Evolutionary conservation across 2,888 invertebrate genomes (phyloP).

Genomic region (Amblyteles armatorius): DNA sequence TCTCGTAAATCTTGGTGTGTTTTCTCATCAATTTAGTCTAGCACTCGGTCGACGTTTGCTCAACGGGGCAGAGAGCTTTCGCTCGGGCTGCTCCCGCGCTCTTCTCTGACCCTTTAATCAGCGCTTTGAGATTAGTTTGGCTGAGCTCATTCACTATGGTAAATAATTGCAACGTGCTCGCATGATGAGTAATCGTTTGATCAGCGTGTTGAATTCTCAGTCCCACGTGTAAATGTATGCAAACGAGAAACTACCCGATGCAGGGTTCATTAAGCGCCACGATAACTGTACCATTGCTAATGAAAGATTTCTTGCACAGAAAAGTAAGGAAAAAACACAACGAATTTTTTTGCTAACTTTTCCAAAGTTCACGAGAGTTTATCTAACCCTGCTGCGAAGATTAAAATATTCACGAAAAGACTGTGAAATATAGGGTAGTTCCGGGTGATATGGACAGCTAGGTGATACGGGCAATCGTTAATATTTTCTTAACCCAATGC

Average conservation of each 20-base stretch:
- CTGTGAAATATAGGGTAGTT: neutral
- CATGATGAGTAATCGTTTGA: conserved; percentile 59
- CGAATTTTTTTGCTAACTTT: neutral
- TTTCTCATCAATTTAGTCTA: conserved; percentile 52
- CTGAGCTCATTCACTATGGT: conserved; percentile 50
- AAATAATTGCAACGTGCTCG: conserved; percentile 58
- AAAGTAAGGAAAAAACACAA: neutral
- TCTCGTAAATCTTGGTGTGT: conserved; percentile 53
- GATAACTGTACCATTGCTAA: neutral
- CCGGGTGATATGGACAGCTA: too few species aligned
- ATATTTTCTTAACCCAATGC: neutral
- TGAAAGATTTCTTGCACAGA: neutral
- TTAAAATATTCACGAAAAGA: neutral
- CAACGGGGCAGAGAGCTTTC: conserved; percentile 3
- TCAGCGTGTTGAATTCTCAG: conserved; percentile 38
- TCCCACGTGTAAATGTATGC: conserved; percentile 5
- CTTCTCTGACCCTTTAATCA: conserved; percentile 62
- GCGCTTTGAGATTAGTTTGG: conserved; percentile 60
- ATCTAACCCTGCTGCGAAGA: neutral
- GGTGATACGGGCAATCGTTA: neutral
- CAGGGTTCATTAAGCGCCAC: neutral
- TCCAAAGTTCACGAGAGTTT: neutral
- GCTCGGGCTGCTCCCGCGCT: conserved; percentile 19
- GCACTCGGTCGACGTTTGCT: conserved; percentile 20
- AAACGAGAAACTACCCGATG: conserved; percentile 4